Conservation (phyloP, 2,888 invertebrate genomes). For the Incurvaria masculella region DNA sequence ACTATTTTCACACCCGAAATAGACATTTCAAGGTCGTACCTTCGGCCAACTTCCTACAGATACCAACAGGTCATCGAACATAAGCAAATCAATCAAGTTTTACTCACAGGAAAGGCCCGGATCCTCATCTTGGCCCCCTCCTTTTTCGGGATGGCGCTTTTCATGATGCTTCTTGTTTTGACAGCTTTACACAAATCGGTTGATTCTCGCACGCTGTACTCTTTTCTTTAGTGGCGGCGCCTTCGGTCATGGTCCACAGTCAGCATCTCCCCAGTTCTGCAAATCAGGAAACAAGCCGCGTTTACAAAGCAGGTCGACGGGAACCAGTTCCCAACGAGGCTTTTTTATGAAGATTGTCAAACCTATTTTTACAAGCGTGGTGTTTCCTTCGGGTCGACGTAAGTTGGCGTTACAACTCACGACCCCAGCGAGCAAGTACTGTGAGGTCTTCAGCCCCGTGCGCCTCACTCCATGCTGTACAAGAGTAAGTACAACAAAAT, state of each 20-base stretch:
- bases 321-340: neutral
- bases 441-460: neutral
- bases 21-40: no score
- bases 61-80: no score
- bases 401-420: neutral
- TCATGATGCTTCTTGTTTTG: slow-evolving; percentile 51
- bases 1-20: no score
- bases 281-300: neutral
- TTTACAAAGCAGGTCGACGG: neutral
- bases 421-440: neutral
- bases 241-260: neutral
- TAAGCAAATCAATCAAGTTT: no score
- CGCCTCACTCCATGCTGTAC: neutral
- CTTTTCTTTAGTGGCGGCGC: neutral
- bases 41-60: no score
- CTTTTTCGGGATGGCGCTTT: slow-evolving; percentile 79
- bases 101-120: slow-evolving; percentile 95
- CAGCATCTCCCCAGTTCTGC: neutral
- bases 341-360: slow-evolving; percentile 3
- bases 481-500: no score
- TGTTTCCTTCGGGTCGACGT: neutral
- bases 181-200: neutral
- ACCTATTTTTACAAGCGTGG: slow-evolving; percentile 4
- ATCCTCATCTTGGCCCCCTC: slow-evolving; percentile 95
- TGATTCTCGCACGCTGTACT: neutral